Percentiles rank a stretch among this genome's conserved stretches.
Evolutionary conservation across 2,888 invertebrate species (phyloP).

Genomic region (Eristalis arbustorum): DNA sequence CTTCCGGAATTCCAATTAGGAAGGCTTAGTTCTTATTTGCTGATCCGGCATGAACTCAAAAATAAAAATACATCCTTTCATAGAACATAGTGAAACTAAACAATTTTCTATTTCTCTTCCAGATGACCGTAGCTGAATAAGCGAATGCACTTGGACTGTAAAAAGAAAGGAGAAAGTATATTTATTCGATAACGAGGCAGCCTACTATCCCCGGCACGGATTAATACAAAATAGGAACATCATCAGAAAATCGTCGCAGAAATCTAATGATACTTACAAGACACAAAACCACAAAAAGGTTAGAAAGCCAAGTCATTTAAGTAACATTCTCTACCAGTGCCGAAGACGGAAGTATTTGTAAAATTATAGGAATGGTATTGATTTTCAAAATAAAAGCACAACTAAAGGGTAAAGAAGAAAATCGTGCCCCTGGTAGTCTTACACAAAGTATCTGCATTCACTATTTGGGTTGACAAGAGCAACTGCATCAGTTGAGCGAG

Average conservation of each 20-base stretch:
- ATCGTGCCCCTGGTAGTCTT: not conserved
- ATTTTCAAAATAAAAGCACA: no score
- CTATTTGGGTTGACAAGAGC: slow-evolving; percentile 51
- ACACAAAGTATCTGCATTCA: slow-evolving; percentile 23
- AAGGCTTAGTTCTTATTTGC: no score
- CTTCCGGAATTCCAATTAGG: no score
- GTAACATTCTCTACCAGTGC: no score
- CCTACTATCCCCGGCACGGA: slow-evolving; percentile 59
- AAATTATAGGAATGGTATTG: no score
- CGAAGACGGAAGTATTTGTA: no score
- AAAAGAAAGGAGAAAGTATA: slow-evolving; percentile 17
- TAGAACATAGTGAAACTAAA: no score
- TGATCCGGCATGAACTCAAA: no score
- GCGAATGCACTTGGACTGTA: slow-evolving; percentile 48
- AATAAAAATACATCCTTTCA: no score
- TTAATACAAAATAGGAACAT: slow-evolving; percentile 39
- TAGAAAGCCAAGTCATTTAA: not conserved
- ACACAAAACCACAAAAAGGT: not conserved
- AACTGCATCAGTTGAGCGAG: slow-evolving; percentile 60
- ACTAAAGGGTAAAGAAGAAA: not conserved
- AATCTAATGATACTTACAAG: not conserved
- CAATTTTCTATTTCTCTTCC: slow-evolving; percentile 53
- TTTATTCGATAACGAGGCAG: slow-evolving; percentile 52
- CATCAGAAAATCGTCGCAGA: slow-evolving; percentile 25
- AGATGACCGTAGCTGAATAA: slow-evolving; percentile 69